Percentiles rank a stretch among this genome's conserved stretches.
phyloP scores from a whole-genome alignment of 1,140 invertebrate species.

The Phymastichus coffea region DNA sequence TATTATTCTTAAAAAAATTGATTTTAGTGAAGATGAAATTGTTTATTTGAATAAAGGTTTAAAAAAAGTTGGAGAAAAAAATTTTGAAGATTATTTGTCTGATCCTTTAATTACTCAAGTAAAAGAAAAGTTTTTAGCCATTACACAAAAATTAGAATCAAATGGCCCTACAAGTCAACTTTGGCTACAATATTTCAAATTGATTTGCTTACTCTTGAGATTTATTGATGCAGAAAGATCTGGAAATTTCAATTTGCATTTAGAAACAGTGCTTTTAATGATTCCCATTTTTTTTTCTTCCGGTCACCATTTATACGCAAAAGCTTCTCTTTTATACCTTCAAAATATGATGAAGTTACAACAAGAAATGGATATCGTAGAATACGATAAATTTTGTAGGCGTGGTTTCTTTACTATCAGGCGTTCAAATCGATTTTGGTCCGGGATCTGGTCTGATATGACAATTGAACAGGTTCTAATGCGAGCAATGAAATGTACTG shows the following conservation, averaged over 20 bases:
- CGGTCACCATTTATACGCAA: slow-evolving; percentile 54
- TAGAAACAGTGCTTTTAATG: slow-evolving; percentile 25
- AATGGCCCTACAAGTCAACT: background rate
- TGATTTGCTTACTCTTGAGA: slow-evolving; percentile 24
- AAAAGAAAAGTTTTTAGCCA: background rate
- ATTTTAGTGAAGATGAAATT: background rate
- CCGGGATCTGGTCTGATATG: too few species aligned
- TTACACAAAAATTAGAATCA: background rate
- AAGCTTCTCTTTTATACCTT: slow-evolving; percentile 51
- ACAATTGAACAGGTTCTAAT: too few species aligned
- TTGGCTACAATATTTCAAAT: slow-evolving; percentile 28
- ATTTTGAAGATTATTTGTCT: background rate
- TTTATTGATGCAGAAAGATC: slow-evolving; percentile 30
- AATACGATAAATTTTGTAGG: slow-evolving; percentile 39
- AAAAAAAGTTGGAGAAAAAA: background rate
- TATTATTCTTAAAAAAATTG: background rate
- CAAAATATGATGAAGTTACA: slow-evolving; percentile 47
- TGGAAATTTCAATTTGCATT: slow-evolving; percentile 27
- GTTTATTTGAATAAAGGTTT: background rate
- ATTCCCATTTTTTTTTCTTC: slow-evolving; percentile 39
- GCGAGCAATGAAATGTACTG: too few species aligned
- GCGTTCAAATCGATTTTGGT: slow-evolving; percentile 39
- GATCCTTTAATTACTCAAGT: background rate
- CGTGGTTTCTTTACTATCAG: slow-evolving; percentile 36
- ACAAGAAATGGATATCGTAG: slow-evolving; percentile 36